Conservation (phyloP, 2,888 invertebrate species). For the Hypsopygia costalis region DNA sequence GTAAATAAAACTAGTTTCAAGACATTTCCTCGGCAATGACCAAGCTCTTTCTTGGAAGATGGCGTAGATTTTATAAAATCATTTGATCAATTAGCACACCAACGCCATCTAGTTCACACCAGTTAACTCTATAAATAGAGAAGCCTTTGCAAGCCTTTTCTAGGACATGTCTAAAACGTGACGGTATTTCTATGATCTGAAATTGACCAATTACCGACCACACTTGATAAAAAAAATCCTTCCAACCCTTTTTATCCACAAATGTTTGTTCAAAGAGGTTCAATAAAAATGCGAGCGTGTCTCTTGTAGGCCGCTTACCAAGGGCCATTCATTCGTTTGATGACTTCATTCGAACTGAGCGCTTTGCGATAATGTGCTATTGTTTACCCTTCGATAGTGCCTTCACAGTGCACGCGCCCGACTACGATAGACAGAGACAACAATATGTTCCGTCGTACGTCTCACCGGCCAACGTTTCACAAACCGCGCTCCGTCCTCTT, state of each 20-base stretch:
- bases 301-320: conserved; percentile 62
- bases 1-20: too few species aligned
- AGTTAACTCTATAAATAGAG: too few species aligned
- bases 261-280: conserved; percentile 72
- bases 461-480: conserved; percentile 48
- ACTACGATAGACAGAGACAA: conserved; percentile 62
- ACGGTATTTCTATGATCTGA: conserved; percentile 18
- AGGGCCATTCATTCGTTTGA: conserved; percentile 77
- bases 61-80: too few species aligned
- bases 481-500: conserved; percentile 52
- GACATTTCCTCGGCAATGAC: too few species aligned
- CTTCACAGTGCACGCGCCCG: conserved; percentile 71
- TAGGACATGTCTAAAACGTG: too few species aligned
- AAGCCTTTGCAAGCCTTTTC: too few species aligned
- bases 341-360: conserved; percentile 77
- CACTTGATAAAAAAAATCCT: conserved; percentile 32
- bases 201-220: conserved; percentile 33
- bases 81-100: too few species aligned
- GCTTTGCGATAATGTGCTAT: conserved; percentile 77
- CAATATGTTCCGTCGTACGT: conserved; percentile 42
- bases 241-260: conserved; percentile 46
- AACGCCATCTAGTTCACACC: too few species aligned
- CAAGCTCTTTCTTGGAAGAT: too few species aligned
- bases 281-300: conserved; percentile 75
- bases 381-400: conserved; percentile 80